A percentile compares a stretch with the other conserved stretches of the same genome.
phyloP scores from a whole-genome alignment of 2,888 invertebrate genomes.

The Dolichomitus sp. region DNA sequence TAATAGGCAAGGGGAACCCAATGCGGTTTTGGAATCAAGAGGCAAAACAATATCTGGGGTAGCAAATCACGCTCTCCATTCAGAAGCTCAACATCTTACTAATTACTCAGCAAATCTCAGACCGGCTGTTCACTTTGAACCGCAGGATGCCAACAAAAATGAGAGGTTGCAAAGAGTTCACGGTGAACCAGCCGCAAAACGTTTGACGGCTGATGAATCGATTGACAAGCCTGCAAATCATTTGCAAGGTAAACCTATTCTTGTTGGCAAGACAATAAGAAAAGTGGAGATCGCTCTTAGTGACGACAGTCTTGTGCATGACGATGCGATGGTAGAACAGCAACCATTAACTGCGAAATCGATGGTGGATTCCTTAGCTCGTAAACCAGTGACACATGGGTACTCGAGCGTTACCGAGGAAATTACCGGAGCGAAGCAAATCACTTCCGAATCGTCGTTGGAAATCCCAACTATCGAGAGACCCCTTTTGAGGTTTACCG shows the following conservation, averaged over 20 bases:
- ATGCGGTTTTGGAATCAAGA: constrained; percentile 21
- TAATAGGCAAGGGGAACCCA: constrained; percentile 14
- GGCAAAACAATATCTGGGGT: constrained; percentile 31
- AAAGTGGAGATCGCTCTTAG: not conserved
- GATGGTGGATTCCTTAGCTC: constrained; percentile 21
- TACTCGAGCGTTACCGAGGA: constrained; percentile 46
- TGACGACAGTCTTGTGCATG: constrained; percentile 17
- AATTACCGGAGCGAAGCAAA: constrained; percentile 45
- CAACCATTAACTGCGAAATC: constrained; percentile 29
- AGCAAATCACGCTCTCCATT: not conserved
- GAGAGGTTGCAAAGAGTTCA: not conserved
- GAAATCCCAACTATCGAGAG: constrained; percentile 31
- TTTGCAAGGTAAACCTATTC: not conserved
- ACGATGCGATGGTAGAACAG: not conserved
- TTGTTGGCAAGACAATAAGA: not conserved
- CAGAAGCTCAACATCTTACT: constrained; percentile 32
- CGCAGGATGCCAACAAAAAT: not conserved
- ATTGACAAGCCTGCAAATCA: not conserved
- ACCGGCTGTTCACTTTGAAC: not conserved
- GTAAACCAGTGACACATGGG: constrained; percentile 20
- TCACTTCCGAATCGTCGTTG: constrained; percentile 44
- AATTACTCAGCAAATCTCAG: constrained; percentile 20
- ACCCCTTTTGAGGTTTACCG: not conserved
- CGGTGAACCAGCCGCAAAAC: not conserved
- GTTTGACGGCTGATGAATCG: not conserved